Conservation (phyloP, 1,140 invertebrate species). For the Cheumatopsyche charites region DNA sequence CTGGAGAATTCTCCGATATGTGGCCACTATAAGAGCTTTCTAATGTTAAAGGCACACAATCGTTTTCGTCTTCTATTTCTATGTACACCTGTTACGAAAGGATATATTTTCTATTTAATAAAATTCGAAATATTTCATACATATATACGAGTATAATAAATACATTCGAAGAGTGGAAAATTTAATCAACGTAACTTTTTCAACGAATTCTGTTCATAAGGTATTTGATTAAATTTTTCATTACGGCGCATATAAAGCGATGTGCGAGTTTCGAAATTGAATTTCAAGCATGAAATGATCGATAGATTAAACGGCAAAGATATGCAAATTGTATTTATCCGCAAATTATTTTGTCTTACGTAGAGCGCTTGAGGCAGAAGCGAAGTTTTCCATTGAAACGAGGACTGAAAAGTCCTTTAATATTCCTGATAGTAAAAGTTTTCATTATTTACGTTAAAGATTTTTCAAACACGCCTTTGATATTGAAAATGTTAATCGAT, state of each 20-base stretch:
- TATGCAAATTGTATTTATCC: conserved; percentile 30
- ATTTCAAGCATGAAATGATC: conserved; percentile 1
- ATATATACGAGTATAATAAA: too few species aligned
- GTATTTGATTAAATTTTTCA: too few species aligned
- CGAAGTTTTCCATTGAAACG: conserved; percentile 11
- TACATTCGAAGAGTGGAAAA: too few species aligned
- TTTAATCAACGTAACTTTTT: too few species aligned
- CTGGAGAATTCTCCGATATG: conserved; percentile 80
- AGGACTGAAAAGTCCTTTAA: conserved; percentile 1
- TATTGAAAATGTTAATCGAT: too few species aligned
- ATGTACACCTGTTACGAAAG: conserved; percentile 72
- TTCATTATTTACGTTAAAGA: conserved; percentile 19
- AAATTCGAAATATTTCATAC: too few species aligned
- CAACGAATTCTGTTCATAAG: too few species aligned
- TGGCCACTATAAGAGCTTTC: conserved; percentile 82
- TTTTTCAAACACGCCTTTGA: neutral
- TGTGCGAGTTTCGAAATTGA: too few species aligned
- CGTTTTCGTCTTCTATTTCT: conserved; percentile 83
- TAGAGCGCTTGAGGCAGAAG: neutral
- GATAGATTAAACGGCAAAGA: conserved; percentile 29
- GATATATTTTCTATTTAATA: neutral
- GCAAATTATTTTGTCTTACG: conserved; percentile 28
- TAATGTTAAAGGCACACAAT: conserved; percentile 83
- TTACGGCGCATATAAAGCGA: too few species aligned
- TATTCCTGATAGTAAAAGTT: conserved; percentile 31